These are phyloP conservation scores for Choristoneura rosaceana DNA, from an alignment of 2,888 invertebrate genomes.

Conservation along the genomic window DNA sequence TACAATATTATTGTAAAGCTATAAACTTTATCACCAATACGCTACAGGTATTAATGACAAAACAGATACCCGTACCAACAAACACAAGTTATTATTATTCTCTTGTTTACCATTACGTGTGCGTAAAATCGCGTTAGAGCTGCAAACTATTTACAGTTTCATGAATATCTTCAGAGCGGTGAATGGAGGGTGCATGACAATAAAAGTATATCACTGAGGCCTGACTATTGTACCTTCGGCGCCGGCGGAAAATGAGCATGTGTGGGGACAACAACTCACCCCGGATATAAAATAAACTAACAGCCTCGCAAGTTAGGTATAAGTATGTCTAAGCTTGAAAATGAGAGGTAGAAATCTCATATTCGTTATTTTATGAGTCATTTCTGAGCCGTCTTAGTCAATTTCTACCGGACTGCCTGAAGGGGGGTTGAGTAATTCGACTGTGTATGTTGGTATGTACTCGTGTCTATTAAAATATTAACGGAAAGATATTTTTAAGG, in stretches of 20 bases:
- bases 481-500: too few species aligned
- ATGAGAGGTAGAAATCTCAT: background rate
- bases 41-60: constrained; percentile 13
- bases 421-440: too few species aligned
- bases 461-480: too few species aligned
- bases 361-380: background rate
- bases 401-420: too few species aligned
- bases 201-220: constrained; percentile 83
- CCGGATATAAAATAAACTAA: constrained; percentile 77
- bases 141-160: constrained; percentile 57
- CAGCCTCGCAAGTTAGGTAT: constrained; percentile 51
- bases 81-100: background rate
- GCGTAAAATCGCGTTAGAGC: constrained; percentile 45
- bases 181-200: constrained; percentile 81
- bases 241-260: constrained; percentile 83
- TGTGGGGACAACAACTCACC: constrained; percentile 75
- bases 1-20: constrained; percentile 38
- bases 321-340: constrained; percentile 13
- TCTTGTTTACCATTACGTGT: background rate
- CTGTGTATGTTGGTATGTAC: too few species aligned
- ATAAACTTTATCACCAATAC: constrained; percentile 33
- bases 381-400: too few species aligned
- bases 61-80: constrained; percentile 7
- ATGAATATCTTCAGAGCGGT: constrained; percentile 66
- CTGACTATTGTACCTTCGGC: constrained; percentile 78